Base-by-base conservation (phyloP, 2,113 vertebrate genomes). In the Rhinolophus sinicus region DNA sequence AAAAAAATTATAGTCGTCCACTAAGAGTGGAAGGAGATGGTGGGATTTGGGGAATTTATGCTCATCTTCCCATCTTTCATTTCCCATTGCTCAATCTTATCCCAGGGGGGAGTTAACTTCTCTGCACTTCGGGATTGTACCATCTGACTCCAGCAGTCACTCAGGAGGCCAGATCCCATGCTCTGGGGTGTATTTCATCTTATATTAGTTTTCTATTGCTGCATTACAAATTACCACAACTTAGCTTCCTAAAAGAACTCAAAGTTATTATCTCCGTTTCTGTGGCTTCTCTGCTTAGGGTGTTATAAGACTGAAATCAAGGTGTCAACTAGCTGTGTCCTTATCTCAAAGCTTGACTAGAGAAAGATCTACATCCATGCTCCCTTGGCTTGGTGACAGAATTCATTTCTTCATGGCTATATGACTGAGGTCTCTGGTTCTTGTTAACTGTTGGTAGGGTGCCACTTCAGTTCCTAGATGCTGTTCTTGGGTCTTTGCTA, bases 231-330 rank as follows among this genome's bases (percentile, higher is more conserved):
- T 67, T 28, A 62, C 22, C 33, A 81, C 52, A 75, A 60, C 6
- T 26, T n/a, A 64, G 44, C 40, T 77, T 81, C 50, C 76, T 64
- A 67, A 94, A 95, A 35, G 35, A 93, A 52, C 3, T 33, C n/a
- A 67, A 19, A 44, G n/a, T 64, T 69, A 76, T 60, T 67, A 83
- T 85, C 77, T 52, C 35, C 47, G 8, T 50, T 26, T 54, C 67
- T 18, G 28, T 60, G 52, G 26, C 16, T 75, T 16, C 4, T 89
- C 75, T 64, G 30, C 40, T 67, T 6, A 73, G 15, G 2, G 52
- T 69, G 14, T 73, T 14, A 18, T 14, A 78, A 83, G 15, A 30
- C 67, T 30, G 52, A 83, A 35, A 90, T 75, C 86, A 83, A 73
- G 6, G 18, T 44, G 44, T 91, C 26, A 64, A 13, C 9, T 30